Evolutionary conservation across 2,113 vertebrate species (phyloP).

Genomic region (Eulacestoma nigropectus): DNA sequence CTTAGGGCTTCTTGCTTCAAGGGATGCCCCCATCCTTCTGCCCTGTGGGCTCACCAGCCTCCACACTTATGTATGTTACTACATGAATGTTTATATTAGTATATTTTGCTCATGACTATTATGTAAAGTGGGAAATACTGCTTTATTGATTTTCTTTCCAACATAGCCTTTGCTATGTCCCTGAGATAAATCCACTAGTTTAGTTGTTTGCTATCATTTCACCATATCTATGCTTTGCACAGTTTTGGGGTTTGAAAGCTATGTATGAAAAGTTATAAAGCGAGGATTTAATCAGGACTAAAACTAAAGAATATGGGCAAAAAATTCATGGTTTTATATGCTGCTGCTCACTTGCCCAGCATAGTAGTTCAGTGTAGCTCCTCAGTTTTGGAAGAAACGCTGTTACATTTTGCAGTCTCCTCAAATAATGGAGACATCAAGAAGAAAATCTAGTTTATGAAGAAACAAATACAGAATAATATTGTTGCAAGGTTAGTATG

Average conservation of each 20-base stretch:
- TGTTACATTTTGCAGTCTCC: neutral
- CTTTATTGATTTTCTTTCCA: neutral
- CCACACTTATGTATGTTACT: neutral
- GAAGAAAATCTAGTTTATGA: neutral
- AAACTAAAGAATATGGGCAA: neutral
- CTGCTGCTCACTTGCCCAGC: neutral
- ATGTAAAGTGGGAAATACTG: neutral
- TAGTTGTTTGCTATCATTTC: neutral
- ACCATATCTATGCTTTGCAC: neutral
- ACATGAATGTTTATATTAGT: neutral
- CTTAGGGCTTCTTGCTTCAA: too few species aligned
- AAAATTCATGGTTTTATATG: neutral
- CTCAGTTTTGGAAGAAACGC: neutral
- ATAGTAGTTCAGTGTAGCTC: neutral
- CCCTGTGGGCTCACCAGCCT: too few species aligned
- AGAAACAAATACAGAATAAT: neutral
- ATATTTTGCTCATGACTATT: neutral
- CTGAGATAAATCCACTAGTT: neutral
- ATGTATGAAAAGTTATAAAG: neutral
- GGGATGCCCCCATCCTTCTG: too few species aligned
- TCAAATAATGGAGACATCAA: neutral
- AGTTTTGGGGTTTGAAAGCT: neutral
- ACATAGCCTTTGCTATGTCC: neutral
- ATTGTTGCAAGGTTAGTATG: neutral
- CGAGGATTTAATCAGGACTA: neutral